A percentile compares a stretch with the other conserved stretches of the same genome.
Conservation (phyloP, 2,113 vertebrate genomes). For the Glaucomys volans region DNA sequence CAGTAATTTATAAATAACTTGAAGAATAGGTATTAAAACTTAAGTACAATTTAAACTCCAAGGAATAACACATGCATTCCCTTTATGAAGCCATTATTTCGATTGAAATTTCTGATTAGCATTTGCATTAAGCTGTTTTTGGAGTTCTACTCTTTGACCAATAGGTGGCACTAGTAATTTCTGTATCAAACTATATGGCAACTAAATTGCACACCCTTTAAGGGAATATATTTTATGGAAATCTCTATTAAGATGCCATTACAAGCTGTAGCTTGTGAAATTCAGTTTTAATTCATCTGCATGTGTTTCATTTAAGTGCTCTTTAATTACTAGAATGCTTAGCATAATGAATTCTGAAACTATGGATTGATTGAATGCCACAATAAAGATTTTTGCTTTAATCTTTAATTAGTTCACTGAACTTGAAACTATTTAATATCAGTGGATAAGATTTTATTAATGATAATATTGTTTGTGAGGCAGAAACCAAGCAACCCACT, state of each 20-base stretch:
- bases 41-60: conserved; percentile 37
- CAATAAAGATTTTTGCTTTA: conserved; percentile 79
- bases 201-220: conserved; percentile 37
- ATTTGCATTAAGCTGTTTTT: not conserved
- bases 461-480: conserved; percentile 67
- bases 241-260: conserved; percentile 70
- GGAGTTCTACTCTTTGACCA: conserved; percentile 66
- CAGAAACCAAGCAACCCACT: conserved; percentile 55
- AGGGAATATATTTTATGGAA: conserved; percentile 46
- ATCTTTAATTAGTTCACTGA: conserved; percentile 82
- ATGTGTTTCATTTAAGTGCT: conserved; percentile 78
- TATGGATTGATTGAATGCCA: conserved; percentile 83
- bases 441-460: conserved; percentile 71
- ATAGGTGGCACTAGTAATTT: conserved; percentile 83
- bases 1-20: not conserved
- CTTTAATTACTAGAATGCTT: conserved; percentile 80
- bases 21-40: conserved; percentile 9
- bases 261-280: conserved; percentile 78
- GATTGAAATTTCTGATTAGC: not conserved
- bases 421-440: conserved; percentile 79
- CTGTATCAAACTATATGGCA: conserved; percentile 59
- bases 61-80: not conserved
- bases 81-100: not conserved
- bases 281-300: conserved; percentile 76
- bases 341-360: conserved; percentile 79